Evolutionary conservation across 1,140 invertebrate species (phyloP).

Genomic region (Campodea augens): DNA sequence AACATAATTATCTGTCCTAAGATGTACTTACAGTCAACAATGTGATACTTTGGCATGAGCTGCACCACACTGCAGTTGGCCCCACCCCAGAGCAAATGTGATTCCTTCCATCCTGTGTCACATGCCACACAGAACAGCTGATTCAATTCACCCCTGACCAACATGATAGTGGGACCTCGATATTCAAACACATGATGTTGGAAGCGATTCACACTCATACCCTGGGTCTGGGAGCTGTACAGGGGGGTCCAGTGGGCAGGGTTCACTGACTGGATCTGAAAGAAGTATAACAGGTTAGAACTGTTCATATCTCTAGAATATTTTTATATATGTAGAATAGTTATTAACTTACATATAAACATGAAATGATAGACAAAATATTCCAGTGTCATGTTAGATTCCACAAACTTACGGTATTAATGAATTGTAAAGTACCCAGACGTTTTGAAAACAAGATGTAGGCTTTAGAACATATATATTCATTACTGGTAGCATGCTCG

Average conservation of each 20-base stretch:
- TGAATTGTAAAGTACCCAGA: too few species aligned
- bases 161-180: conserved; percentile 57
- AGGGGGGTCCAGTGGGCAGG: conserved; percentile 63
- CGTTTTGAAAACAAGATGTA: too few species aligned
- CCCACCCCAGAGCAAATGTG: conserved; percentile 62
- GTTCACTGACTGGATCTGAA: conserved; percentile 25
- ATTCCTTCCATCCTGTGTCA: conserved; percentile 67
- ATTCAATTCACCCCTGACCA: conserved; percentile 43
- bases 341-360: too few species aligned
- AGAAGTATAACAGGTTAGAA: conserved; percentile 9
- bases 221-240: conserved; percentile 65
- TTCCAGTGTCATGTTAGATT: too few species aligned
- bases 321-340: too few species aligned
- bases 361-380: too few species aligned
- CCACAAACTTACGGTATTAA: too few species aligned
- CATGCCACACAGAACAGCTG: conserved; percentile 55
- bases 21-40: conserved; percentile 32
- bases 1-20: too few species aligned
- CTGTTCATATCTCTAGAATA: too few species aligned
- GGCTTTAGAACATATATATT: too few species aligned
- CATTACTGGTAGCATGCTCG: too few species aligned
- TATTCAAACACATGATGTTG: conserved; percentile 70
- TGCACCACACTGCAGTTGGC: conserved; percentile 56
- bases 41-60: conserved; percentile 48
- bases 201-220: conserved; percentile 69